Conservation (phyloP, 2,888 invertebrate species). For the Chaitophorus viminalis region DNA sequence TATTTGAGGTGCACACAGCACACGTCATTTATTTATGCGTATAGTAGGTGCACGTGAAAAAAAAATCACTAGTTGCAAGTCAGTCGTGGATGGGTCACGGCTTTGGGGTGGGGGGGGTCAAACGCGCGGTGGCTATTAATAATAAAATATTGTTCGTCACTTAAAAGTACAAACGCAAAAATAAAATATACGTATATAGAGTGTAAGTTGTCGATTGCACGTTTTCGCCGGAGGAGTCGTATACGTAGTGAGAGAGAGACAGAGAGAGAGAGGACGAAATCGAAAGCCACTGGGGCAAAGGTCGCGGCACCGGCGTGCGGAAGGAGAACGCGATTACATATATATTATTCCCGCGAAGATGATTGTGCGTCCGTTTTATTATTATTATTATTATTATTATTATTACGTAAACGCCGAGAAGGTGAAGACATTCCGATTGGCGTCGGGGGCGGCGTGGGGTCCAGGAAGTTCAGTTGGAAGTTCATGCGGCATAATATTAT, state of each 20-base stretch:
- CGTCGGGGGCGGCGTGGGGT: neutral
- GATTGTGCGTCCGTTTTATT: constrained; percentile 18
- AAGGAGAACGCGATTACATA: neutral
- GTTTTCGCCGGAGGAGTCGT: constrained; percentile 21
- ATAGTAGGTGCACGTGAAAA: neutral
- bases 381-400: neutral
- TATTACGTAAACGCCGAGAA: constrained; percentile 23
- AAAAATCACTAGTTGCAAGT: neutral
- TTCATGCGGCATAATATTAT: constrained; percentile 1
- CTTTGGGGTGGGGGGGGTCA: constrained; percentile 7
- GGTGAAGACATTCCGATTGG: constrained; percentile 12
- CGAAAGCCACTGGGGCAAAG: constrained; percentile 56
- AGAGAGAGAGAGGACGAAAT: constrained; percentile 21
- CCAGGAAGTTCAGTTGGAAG: neutral
- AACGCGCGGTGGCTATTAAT: constrained; percentile 52
- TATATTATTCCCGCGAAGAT: neutral
- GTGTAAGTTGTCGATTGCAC: constrained; percentile 48
- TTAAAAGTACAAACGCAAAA: neutral
- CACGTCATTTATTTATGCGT: neutral
- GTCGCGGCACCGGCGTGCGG: constrained; percentile 4
- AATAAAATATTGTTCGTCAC: constrained; percentile 35
- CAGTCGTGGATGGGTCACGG: constrained; percentile 17
- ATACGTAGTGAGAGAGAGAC: neutral
- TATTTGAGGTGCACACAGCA: neutral
- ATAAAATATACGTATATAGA: neutral